phyloP scores from a whole-genome alignment of 92 coral and sea anemone genomes.

The Nematostella vectensis region DNA sequence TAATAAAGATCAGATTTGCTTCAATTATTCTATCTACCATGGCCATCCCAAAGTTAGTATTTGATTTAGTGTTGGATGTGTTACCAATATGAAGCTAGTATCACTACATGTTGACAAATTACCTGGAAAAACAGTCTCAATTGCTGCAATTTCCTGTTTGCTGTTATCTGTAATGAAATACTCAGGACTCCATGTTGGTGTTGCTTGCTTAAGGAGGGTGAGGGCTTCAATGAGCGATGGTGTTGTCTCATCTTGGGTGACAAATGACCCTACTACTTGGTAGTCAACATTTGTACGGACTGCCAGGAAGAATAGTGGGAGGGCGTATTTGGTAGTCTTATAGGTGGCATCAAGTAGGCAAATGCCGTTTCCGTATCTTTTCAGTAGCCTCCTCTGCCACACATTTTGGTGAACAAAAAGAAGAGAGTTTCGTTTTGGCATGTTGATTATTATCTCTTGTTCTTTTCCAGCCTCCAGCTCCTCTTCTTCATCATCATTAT shows the following conservation, averaged over 20 bases:
- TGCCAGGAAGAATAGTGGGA: slow-evolving; percentile 49
- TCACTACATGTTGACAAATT: background rate
- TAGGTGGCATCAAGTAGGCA: slow-evolving; percentile 56
- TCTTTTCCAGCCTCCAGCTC: background rate
- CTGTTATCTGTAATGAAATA: slow-evolving; percentile 34
- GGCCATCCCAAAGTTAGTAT: no score
- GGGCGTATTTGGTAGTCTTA: slow-evolving; percentile 38
- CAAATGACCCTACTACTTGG: slow-evolving; percentile 37
- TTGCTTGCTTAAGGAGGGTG: slow-evolving; percentile 26
- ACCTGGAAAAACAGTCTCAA: slow-evolving; percentile 27
- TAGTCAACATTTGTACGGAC: slow-evolving; percentile 51
- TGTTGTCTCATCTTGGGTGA: slow-evolving; percentile 27
- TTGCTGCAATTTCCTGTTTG: slow-evolving; percentile 33
- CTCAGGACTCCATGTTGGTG: slow-evolving; percentile 30
- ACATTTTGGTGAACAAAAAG: slow-evolving; percentile 41
- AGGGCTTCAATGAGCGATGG: slow-evolving; percentile 39
- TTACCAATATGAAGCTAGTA: no score
- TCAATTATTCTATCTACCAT: no score
- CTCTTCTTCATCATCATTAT: background rate
- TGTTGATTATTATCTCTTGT: background rate
- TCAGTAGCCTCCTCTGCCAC: slow-evolving; percentile 32
- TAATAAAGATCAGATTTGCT: no score
- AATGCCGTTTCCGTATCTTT: slow-evolving; percentile 32
- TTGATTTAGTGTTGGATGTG: no score
- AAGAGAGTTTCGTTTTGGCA: background rate